phyloP scores from a whole-genome alignment of 1,140 invertebrate genomes.

The Kradibia gibbosae region DNA sequence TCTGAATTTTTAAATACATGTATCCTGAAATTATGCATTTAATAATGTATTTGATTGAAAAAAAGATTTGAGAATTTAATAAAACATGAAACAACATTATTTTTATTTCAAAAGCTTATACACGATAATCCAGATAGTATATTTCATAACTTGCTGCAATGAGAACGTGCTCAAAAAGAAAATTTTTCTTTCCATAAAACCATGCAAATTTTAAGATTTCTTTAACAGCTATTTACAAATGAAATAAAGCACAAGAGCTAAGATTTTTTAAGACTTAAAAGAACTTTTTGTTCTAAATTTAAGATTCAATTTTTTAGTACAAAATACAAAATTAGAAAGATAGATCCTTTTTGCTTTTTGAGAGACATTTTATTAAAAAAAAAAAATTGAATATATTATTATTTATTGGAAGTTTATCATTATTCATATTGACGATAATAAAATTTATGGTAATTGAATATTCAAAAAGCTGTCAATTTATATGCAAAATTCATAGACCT shows the following conservation, averaged over 20 bases:
- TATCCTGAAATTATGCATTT: not conserved
- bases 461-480: not conserved
- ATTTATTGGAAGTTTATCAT: not conserved
- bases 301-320: not conserved
- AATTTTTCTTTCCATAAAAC: constrained; percentile 8
- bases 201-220: constrained; percentile 34
- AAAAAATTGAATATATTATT: not conserved
- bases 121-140: not conserved
- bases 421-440: not conserved
- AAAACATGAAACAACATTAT: not conserved
- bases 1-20: not conserved
- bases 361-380: not conserved
- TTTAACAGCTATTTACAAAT: constrained; percentile 29
- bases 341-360: not conserved
- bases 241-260: constrained; percentile 14
- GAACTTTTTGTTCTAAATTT: constrained; percentile 12
- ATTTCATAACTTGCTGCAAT: constrained; percentile 21
- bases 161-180: constrained; percentile 2
- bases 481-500: not conserved
- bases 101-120: not conserved
- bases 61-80: not conserved
- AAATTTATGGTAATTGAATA: not conserved
- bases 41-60: not conserved
- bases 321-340: constrained; percentile 4
- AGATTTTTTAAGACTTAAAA: constrained; percentile 11